These are phyloP conservation scores for Drosophila mayri DNA, from an alignment of 1,140 invertebrate species.

Conservation along the genomic window DNA sequence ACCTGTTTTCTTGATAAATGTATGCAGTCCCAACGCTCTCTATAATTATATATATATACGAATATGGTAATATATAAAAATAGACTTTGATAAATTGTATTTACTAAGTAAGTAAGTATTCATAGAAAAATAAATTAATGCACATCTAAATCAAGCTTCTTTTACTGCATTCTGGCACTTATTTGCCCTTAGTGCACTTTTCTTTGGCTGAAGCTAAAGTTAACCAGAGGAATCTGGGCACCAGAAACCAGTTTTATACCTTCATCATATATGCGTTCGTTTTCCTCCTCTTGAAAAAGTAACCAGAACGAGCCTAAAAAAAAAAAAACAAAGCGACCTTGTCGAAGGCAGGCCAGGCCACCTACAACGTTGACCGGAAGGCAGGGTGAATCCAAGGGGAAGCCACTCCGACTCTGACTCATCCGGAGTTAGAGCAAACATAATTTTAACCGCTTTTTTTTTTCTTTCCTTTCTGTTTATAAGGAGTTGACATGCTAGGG, in stretches of 20 bases:
- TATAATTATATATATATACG: neutral
- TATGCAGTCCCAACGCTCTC: too few species aligned
- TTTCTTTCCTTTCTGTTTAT: neutral
- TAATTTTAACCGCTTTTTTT: neutral
- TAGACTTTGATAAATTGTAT: slow-evolving; percentile 1
- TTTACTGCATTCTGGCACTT: neutral
- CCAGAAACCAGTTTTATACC: slow-evolving; percentile 31
- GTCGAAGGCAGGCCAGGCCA: slow-evolving; percentile 56
- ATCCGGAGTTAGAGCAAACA: slow-evolving; percentile 25
- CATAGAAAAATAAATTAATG: neutral
- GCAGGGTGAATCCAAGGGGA: neutral
- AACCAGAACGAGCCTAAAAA: slow-evolving; percentile 5
- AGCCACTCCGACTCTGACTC: slow-evolving; percentile 20
- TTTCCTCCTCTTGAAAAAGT: slow-evolving; percentile 1
- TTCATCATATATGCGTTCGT: slow-evolving; percentile 2
- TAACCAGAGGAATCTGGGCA: slow-evolving; percentile 2
- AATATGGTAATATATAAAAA: neutral
- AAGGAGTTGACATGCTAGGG: slow-evolving; percentile 16
- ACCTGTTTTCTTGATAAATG: slow-evolving; percentile 1
- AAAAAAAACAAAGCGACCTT: slow-evolving; percentile 51
- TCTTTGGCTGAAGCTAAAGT: neutral
- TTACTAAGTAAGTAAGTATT: neutral
- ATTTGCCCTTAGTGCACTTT: slow-evolving; percentile 14
- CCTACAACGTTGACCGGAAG: slow-evolving; percentile 31
- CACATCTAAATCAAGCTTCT: too few species aligned